Percentiles rank a stretch among this genome's conserved stretches.
Evolutionary conservation across 1,140 invertebrate species (phyloP).

Genomic region (Ylistrum balloti): DNA sequence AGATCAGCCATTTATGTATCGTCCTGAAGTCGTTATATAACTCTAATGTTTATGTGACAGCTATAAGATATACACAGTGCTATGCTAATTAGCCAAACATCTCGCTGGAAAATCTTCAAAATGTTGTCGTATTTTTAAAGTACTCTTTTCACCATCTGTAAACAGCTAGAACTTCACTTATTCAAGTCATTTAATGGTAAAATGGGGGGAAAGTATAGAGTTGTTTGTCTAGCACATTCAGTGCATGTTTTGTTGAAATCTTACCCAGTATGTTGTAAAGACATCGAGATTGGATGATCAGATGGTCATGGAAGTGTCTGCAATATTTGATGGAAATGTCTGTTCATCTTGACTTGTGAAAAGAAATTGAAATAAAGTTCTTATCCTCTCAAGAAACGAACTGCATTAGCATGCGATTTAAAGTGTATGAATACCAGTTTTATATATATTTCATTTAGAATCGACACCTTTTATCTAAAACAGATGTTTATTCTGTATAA

Average conservation of each 20-base stretch:
- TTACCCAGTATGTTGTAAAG: background rate
- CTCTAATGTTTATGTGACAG: too few relatives aligned
- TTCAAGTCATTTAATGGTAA: background rate
- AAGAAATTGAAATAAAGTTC: too few relatives aligned
- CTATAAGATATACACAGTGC: too few relatives aligned
- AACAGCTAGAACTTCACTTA: constrained; percentile 40
- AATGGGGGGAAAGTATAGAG: background rate
- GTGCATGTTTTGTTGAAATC: background rate
- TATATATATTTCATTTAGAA: constrained; percentile 1
- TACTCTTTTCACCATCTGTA: too few relatives aligned
- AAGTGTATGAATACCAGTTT: background rate
- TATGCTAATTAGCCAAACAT: too few relatives aligned
- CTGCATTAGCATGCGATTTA: background rate
- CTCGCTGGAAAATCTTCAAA: too few relatives aligned
- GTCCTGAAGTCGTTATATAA: too few relatives aligned
- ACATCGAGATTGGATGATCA: background rate
- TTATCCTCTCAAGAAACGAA: background rate
- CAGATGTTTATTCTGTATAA: background rate
- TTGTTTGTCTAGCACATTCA: background rate
- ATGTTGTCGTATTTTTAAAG: too few relatives aligned
- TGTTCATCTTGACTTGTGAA: too few relatives aligned
- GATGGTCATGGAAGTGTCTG: background rate
- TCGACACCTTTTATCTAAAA: background rate
- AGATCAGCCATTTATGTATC: too few relatives aligned
- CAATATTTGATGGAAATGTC: too few relatives aligned